These are phyloP conservation scores for Trypoxylon attenuatum DNA, from an alignment of 2,888 invertebrate genomes.

Conservation along the genomic window DNA sequence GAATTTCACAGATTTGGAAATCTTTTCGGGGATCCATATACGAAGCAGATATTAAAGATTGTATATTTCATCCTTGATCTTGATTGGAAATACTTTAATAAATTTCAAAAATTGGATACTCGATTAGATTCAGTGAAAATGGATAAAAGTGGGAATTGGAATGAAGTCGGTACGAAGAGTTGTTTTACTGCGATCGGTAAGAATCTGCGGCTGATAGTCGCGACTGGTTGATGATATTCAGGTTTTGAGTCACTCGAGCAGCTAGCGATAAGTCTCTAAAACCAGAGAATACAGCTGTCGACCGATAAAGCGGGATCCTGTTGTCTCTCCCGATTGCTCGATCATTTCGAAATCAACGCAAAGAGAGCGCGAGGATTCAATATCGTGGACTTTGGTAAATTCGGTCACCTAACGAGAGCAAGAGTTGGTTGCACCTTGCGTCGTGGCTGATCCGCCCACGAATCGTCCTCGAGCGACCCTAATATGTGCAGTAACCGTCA, in stretches of 20 bases:
- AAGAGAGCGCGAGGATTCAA: too few species aligned
- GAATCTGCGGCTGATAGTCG: too few species aligned
- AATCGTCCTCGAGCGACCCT: slow-evolving; percentile 6
- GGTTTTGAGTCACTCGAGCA: too few species aligned
- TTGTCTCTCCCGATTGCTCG: not conserved
- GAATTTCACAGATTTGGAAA: not conserved
- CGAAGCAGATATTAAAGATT: not conserved
- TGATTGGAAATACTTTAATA: not conserved
- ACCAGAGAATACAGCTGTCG: too few species aligned
- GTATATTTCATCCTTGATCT: not conserved
- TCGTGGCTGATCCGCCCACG: too few species aligned
- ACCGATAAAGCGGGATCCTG: not conserved
- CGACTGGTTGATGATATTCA: slow-evolving; percentile 1
- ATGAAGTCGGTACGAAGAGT: not conserved
- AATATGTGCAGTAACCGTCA: slow-evolving; percentile 7
- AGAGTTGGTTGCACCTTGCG: not conserved
- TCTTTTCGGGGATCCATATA: not conserved
- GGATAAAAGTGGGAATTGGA: not conserved
- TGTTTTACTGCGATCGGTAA: too few species aligned
- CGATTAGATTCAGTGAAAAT: not conserved
- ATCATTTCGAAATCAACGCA: not conserved
- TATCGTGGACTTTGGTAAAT: too few species aligned
- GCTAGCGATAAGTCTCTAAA: too few species aligned
- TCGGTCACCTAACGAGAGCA: too few species aligned
- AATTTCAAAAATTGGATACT: not conserved